Evolutionary conservation across 1,140 invertebrate species (phyloP), one percentile per base, ranked within the genome.

Genomic region (Temnothorax nylanderi): DNA sequence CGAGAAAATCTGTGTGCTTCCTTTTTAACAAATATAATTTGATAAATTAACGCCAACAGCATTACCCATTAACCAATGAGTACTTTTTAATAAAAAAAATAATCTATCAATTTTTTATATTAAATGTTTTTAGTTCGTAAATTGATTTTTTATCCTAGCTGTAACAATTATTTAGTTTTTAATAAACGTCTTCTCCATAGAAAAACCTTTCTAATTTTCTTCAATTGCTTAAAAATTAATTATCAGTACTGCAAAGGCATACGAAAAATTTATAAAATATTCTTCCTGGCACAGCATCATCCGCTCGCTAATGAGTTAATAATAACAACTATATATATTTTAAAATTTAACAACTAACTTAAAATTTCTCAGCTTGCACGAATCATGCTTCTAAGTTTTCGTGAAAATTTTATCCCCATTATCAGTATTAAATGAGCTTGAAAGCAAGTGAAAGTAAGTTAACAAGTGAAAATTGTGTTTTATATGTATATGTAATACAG

Each of bases 1-100:
- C n/a, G 54, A 32, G 67, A 54, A 84, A 74, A 74, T 74, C 54
- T 84, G 69, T 72, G 26, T 21, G 74, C 21, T 37, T 7, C 5
- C 13, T 11, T 54, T 56, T 71, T 81, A 49, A 78, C 18, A 34
- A 67, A 34, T 4, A 18, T 21, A 34, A 21, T 49, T 51, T 3
- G 26, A 65, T 37, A 37, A 67, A 51, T 67, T 34, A 1, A 47
- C 2, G 16, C 3, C 26, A 10, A 64, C 16, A 21, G 10, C n/a
- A 10, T 32, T n/a, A 0, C 10, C 8, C 16, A 60, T 62, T 34
- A 78, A 49, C n/a, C 26, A 10, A 8, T 47, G 41, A 77, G 26
- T 32, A 47, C 13, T 77, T 47, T 62, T 77, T 62, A 21, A 56
- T 8, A 11, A 26, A 41, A 41, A 47, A 1, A 47, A 64, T 7